These are phyloP conservation scores for Typhlichthys eigenmanni DNA, from an alignment of 2,797 vertebrate species.

Conservation along the genomic window DNA sequence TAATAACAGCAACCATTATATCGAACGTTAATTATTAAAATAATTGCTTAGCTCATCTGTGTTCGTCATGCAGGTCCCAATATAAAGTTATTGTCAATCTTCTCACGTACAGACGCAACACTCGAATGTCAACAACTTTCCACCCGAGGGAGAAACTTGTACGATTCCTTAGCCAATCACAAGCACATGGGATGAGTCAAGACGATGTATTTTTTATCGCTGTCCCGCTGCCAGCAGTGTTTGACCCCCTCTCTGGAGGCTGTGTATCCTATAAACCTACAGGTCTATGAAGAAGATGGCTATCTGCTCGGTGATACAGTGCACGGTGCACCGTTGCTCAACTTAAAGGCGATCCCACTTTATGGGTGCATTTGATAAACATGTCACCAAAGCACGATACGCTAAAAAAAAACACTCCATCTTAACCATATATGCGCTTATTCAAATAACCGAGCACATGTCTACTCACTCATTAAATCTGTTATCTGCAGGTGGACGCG, in stretches of 20 bases:
- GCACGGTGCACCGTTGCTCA: slow-evolving; percentile 1
- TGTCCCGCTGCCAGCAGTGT: neutral
- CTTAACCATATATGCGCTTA: no score
- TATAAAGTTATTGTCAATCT: slow-evolving; percentile 30
- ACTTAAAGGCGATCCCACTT: no score
- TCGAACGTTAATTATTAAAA: neutral
- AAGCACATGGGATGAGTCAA: slow-evolving; percentile 35
- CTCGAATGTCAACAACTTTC: slow-evolving; percentile 52
- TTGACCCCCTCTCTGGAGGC: slow-evolving; percentile 45
- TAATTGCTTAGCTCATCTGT: slow-evolving; percentile 18
- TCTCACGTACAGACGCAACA: slow-evolving; percentile 50
- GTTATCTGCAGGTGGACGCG: no score
- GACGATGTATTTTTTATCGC: slow-evolving; percentile 9
- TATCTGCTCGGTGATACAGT: slow-evolving; percentile 38
- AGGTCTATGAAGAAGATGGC: slow-evolving; percentile 33
- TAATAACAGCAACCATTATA: neutral
- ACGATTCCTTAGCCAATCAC: slow-evolving; percentile 17
- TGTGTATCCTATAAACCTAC: slow-evolving; percentile 32
- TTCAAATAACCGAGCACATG: no score
- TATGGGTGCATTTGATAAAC: no score
- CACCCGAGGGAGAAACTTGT: slow-evolving; percentile 59
- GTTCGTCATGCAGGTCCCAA: slow-evolving; percentile 29
- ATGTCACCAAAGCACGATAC: no score
- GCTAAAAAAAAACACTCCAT: no score
- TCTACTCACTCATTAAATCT: no score